Percentiles rank a stretch among this genome's conserved stretches.
phyloP scores from a whole-genome alignment of 2,113 vertebrate species.

The Forbesichthys agassizii region DNA sequence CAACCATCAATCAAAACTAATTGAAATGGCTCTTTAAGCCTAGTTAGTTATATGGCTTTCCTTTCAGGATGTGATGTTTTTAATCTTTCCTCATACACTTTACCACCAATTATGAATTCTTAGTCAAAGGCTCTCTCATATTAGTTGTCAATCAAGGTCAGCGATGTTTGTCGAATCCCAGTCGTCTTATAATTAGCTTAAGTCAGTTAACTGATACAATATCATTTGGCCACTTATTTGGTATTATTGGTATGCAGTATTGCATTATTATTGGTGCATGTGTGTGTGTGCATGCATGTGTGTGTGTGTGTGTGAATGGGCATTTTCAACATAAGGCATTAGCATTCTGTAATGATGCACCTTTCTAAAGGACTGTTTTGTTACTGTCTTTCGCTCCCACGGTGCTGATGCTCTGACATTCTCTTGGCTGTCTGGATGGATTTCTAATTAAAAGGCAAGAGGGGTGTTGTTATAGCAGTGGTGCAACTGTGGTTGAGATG shows the following conservation, averaged over 20 bases:
- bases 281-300: background rate
- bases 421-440: background rate
- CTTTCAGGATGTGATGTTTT: constrained; percentile 21
- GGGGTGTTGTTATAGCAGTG: background rate
- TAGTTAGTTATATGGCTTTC: background rate
- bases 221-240: background rate
- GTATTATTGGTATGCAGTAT: background rate
- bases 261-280: background rate
- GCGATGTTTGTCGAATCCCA: background rate
- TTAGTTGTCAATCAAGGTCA: background rate
- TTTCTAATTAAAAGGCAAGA: background rate
- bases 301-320: constrained; percentile 22
- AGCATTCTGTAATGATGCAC: constrained; percentile 55
- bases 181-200: constrained; percentile 6
- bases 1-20: constrained; percentile 29
- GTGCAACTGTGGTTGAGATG: background rate
- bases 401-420: background rate
- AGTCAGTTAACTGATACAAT: background rate
- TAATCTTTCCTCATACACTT: constrained; percentile 17
- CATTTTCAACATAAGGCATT: constrained; percentile 49
- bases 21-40: background rate
- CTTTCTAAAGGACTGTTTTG: constrained; percentile 33
- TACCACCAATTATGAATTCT: background rate
- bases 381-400: background rate
- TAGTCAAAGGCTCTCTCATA: constrained; percentile 11